Conservation (phyloP, 92 coral and sea anemone species). For the Epizoanthus ramosus region DNA sequence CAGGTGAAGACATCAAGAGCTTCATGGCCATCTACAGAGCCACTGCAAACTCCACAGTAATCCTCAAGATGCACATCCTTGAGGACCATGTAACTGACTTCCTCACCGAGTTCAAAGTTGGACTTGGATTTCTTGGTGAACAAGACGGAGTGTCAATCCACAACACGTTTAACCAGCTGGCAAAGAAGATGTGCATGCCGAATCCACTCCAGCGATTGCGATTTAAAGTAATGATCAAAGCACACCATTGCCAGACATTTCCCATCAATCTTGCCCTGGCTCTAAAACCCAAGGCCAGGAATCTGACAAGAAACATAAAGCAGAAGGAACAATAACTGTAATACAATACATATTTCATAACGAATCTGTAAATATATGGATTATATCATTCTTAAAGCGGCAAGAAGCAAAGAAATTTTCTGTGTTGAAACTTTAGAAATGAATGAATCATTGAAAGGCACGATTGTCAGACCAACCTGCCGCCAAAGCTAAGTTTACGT, state of each 20-base stretch:
- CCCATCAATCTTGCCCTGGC: constrained; percentile 14
- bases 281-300: constrained; percentile 22
- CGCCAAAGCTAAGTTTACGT: too few species aligned
- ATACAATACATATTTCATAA: neutral
- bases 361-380: neutral
- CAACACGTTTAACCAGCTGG: constrained; percentile 31
- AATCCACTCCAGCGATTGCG: constrained; percentile 33
- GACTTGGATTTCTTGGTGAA: constrained; percentile 42
- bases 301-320: neutral
- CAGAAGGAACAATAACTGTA: neutral
- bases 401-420: neutral
- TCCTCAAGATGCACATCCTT: constrained; percentile 43
- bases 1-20: constrained; percentile 36
- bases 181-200: constrained; percentile 25
- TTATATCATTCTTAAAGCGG: neutral
- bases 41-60: constrained; percentile 28
- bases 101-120: constrained; percentile 22
- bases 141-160: constrained; percentile 28
- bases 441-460: too few species aligned
- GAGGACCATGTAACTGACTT: constrained; percentile 36
- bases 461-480: too few species aligned
- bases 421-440: neutral
- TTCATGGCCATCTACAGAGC: constrained; percentile 42
- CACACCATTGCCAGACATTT: constrained; percentile 32
- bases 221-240: constrained; percentile 20